These are phyloP conservation scores for Peromyscus nudipes DNA, from an alignment of 2,797 vertebrate genomes.

Conservation along the genomic window DNA sequence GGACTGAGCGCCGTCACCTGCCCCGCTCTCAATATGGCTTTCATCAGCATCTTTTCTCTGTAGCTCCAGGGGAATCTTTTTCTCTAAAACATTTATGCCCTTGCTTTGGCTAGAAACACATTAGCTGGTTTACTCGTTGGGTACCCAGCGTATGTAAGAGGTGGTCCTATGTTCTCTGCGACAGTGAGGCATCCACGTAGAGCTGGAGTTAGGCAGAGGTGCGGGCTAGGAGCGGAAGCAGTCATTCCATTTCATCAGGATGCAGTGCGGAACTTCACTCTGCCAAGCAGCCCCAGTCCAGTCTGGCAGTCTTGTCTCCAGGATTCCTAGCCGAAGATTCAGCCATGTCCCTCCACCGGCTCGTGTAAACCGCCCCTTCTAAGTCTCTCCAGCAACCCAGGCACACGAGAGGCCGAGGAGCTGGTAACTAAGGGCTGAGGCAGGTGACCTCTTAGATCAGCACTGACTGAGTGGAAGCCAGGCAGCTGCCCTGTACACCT, in stretches of 20 bases:
- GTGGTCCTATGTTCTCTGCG: conserved; percentile 83
- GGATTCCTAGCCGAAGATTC: conserved; percentile 51
- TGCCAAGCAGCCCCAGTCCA: conserved; percentile 23
- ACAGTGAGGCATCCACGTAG: conserved; percentile 83
- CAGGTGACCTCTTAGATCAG: conserved; percentile 57
- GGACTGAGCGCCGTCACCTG: conserved; percentile 90
- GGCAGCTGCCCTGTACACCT: conserved; percentile 74
- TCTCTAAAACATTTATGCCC: conserved; percentile 85
- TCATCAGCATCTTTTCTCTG: conserved; percentile 84
- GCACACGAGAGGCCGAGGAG: conserved; percentile 54
- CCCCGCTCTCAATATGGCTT: conserved; percentile 77
- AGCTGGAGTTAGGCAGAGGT: conserved; percentile 82
- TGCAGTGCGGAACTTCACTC: conserved; percentile 9
- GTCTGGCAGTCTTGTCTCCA: conserved; percentile 28
- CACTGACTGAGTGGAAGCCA: conserved; percentile 70
- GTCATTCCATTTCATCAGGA: neutral
- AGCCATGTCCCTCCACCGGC: conserved; percentile 60
- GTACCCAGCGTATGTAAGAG: conserved; percentile 83
- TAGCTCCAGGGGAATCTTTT: conserved; percentile 84
- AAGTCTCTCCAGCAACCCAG: conserved; percentile 68
- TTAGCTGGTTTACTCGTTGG: conserved; percentile 84
- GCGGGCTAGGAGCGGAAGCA: conserved; percentile 49
- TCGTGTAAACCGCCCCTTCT: conserved; percentile 71
- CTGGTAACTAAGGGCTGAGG: conserved; percentile 74
- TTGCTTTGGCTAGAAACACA: conserved; percentile 85